Evolutionary conservation across 2,888 invertebrate species (phyloP), one percentile per base, ranked within the genome.

Genomic region (Panorpa germanica): DNA sequence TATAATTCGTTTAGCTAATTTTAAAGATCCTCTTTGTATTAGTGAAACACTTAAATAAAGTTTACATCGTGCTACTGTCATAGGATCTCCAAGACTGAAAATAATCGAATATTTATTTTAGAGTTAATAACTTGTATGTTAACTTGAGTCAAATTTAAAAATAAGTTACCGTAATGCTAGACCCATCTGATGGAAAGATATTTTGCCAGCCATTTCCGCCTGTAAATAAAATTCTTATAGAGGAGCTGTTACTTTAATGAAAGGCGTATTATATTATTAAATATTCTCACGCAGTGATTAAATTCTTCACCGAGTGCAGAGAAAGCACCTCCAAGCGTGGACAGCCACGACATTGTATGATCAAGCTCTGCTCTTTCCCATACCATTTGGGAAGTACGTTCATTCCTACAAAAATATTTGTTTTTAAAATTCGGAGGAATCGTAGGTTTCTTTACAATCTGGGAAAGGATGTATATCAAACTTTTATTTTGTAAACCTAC

Each of bases 281-380:
- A 21, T 12, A 7, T 25, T 57, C 70, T 61, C 62, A 81, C 82
- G 59, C 76, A 85, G 44, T 69, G 57, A 30, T 62, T 57, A 52
- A 76, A 78, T 45, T 81, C 72, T 48, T 95, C 93, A 3, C 95
- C 96, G 31, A 96, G 60, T 2, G 93, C 83, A 3, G 95, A 95
- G 53, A 83, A 95, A 2, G 90, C 95, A 26, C 95, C 95, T 3
- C 95, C 96, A 10, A 96, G 62, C 2, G 96, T 95, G 12, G 93
- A 95, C 14, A 96, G 55, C 88, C 91, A 91, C 11, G 90, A 88
- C 63, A 93, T 70, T 16, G 82, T 66, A 54, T 78, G 67, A 41
- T 86, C 85, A 41, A 82, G 56, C 53, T 86, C 83, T 37, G 73
- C 61, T 41, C 65, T 63, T 38, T 72, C 74, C 59, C 70, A 47